Evolutionary conservation across 2,797 vertebrate species (phyloP), one percentile per base, ranked within the genome.

Genomic region (Sylvilagus floridanus): DNA sequence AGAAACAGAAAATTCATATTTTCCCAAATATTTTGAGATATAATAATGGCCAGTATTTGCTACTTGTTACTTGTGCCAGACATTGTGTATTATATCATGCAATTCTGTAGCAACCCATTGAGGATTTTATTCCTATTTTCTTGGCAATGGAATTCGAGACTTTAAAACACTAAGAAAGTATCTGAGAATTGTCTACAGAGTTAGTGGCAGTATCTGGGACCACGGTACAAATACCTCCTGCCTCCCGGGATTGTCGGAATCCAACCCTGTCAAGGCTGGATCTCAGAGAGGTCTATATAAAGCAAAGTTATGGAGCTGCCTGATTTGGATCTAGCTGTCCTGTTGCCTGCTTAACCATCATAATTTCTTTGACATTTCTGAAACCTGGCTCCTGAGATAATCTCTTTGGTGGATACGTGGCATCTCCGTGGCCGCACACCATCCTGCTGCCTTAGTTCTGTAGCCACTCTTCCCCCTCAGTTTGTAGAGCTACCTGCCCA

Each of bases 41-140:
- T 19, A 69, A 54, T 66, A 47, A 92, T 9, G 63, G 42, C 30
- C 78, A 88, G n/a, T 83, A 83, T 63, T 84, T 92, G 19, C 26
- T 32, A 82, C 16, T 10, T 5, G 4, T 83, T 86, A 54, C 30
- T 16, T 7, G 1, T 69, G 3, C 37, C 73, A 73, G 42, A 52
- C 19, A 26, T 13, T 6, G 13, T 12, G 1, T 19, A 16, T 62
- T 66, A 60, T 71, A 71, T 76, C 71, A 84, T 52, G 76, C 52
- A 76, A 91, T 26, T 21, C 81, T 52, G 22, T 0, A 52, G 7
- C 26, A 93, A 12, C 5, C 8, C 52, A 77, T 30, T 47, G 57
- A 88, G 66, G 10, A 63, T 71, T 19, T 35, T 79, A 62, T 32
- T 88, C 7, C n/a, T 77, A 22, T 81, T 76, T 94, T 83, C 42